Percentiles rank a stretch among this genome's conserved stretches.
These are phyloP conservation scores for Drosophila imparisetae DNA, from an alignment of 2,888 invertebrate species.

Conservation along the genomic window DNA sequence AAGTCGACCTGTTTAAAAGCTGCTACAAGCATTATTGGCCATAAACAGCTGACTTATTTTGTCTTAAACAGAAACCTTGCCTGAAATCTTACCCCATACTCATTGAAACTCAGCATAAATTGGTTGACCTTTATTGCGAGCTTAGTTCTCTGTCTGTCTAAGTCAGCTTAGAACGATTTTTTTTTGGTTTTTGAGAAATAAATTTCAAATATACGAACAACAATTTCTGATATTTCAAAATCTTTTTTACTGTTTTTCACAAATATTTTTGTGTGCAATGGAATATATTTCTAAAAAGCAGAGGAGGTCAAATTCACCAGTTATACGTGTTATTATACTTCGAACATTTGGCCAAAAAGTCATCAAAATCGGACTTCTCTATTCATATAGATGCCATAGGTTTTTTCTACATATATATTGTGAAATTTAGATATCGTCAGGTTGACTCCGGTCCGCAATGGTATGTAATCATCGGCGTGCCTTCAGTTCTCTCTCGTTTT, in stretches of 20 bases:
- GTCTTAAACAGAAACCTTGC: neutral
- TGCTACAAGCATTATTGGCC: neutral
- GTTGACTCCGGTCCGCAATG: too few relatives aligned
- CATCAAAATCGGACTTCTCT: neutral
- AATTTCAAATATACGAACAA: neutral
- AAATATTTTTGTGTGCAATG: neutral
- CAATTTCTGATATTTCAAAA: neutral
- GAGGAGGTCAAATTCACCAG: too few relatives aligned
- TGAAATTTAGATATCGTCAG: too few relatives aligned
- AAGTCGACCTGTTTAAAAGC: neutral
- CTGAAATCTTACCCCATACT: neutral
- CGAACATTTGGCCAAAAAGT: neutral
- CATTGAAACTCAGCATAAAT: neutral
- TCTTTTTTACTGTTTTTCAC: neutral
- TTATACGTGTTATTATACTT: neutral
- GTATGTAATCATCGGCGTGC: neutral
- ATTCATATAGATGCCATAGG: neutral
- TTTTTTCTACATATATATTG: neutral
- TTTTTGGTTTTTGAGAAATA: neutral
- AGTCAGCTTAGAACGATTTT: neutral
- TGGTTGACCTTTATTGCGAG: neutral
- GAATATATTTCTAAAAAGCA: neutral
- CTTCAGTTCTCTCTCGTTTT: neutral
- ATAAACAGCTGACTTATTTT: neutral
- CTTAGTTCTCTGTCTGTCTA: neutral